A percentile compares a stretch with the other conserved stretches of the same genome.
These are phyloP conservation scores for Psammodynastes pulverulentus DNA, from an alignment of 2,113 vertebrate genomes.

Conservation along the genomic window DNA sequence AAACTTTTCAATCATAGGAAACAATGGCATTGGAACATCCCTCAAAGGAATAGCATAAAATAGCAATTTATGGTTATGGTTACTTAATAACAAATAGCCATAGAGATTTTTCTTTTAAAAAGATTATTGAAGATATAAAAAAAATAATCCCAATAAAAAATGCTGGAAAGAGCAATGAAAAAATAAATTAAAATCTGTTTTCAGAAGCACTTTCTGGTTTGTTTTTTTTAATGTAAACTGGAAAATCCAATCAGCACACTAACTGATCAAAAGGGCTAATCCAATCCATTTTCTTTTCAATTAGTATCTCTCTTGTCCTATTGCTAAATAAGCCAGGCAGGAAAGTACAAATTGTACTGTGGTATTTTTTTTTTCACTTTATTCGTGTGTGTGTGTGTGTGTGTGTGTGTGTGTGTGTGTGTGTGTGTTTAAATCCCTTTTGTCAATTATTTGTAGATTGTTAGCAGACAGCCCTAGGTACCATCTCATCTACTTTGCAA, in stretches of 20 bases:
- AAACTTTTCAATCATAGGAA: background rate
- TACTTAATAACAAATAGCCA: background rate
- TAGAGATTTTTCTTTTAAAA: background rate
- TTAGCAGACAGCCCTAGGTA: background rate
- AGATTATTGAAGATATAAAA: background rate
- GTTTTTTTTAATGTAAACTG: background rate
- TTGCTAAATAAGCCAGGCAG: background rate
- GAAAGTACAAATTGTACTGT: background rate
- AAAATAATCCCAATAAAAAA: background rate
- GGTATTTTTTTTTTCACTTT: background rate
- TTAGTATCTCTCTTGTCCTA: background rate
- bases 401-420: background rate
- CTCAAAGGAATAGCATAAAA: background rate
- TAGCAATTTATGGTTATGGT: background rate
- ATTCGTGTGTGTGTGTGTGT: no score
- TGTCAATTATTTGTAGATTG: background rate
- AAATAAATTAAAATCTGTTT: background rate
- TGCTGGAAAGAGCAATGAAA: background rate
- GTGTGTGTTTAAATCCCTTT: background rate
- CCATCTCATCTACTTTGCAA: background rate
- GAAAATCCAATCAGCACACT: background rate
- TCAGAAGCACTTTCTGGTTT: background rate
- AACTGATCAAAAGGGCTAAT: background rate
- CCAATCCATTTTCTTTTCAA: background rate
- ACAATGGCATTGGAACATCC: background rate